These are phyloP conservation scores for Scelioninae gen. 1 DNA, from an alignment of 2,888 invertebrate genomes.

Conservation along the genomic window DNA sequence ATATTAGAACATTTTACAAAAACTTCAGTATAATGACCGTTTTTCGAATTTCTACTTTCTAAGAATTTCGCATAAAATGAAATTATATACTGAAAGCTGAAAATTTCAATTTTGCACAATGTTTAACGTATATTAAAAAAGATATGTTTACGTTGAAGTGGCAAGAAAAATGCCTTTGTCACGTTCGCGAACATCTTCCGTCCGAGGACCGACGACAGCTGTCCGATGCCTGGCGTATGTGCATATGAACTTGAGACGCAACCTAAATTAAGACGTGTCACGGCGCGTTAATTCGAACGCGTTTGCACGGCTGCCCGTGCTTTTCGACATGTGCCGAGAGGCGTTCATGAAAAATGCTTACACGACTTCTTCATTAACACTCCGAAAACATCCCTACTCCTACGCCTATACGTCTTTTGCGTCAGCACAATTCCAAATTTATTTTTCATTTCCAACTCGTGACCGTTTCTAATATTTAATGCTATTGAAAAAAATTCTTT, in stretches of 20 bases:
- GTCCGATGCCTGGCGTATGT: slow-evolving; percentile 61
- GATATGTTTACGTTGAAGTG: neutral
- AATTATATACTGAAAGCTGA: no score
- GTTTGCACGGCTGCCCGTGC: slow-evolving; percentile 63
- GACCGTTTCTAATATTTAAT: slow-evolving; percentile 1
- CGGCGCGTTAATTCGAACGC: slow-evolving; percentile 76
- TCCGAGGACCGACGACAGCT: slow-evolving; percentile 71
- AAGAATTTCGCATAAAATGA: no score
- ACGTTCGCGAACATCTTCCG: slow-evolving; percentile 39
- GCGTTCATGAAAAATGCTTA: slow-evolving; percentile 72
- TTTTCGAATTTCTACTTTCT: no score
- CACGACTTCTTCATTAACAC: slow-evolving; percentile 78
- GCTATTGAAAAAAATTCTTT: slow-evolving; percentile 40
- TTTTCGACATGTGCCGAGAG: slow-evolving; percentile 68
- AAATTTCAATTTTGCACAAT: no score
- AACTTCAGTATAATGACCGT: no score
- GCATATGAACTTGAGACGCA: slow-evolving; percentile 65
- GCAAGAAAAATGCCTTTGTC: slow-evolving; percentile 42
- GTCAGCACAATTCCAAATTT: slow-evolving; percentile 39
- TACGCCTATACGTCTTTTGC: slow-evolving; percentile 73
- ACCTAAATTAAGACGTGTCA: slow-evolving; percentile 79
- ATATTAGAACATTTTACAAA: no score
- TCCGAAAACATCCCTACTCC: slow-evolving; percentile 74
- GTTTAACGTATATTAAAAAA: no score
- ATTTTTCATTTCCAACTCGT: slow-evolving; percentile 28